Percentiles rank a stretch among this genome's conserved stretches.
These are phyloP conservation scores for Donacobius atricapilla DNA, from an alignment of 2,113 vertebrate genomes.

Conservation along the genomic window DNA sequence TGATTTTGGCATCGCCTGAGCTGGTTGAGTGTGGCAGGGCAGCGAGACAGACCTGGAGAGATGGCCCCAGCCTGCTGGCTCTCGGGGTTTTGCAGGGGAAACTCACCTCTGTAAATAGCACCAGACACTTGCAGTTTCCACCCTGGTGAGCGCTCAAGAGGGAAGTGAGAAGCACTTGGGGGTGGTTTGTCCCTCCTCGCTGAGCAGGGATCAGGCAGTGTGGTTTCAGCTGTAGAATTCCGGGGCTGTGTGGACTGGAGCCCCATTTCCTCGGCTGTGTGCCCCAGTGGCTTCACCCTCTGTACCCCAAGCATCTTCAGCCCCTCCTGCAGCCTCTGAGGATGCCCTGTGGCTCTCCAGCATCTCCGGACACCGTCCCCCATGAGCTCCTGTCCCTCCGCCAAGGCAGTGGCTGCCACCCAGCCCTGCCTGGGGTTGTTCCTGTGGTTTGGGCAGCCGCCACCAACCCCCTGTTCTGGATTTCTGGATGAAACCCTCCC, in stretches of 20 bases:
- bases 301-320: rapidly evolving
- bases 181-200: constrained; percentile 26
- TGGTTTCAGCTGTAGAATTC: neutral
- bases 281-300: neutral
- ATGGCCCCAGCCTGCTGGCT: neutral
- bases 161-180: constrained; percentile 62
- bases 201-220: neutral
- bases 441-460: neutral
- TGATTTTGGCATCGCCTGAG: neutral
- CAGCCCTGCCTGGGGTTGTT: neutral
- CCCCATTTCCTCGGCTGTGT: rapidly evolving
- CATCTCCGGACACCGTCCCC: rapidly evolving
- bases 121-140: constrained; percentile 23
- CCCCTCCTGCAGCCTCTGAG: neutral
- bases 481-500: neutral
- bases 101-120: constrained; percentile 46
- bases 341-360: rapidly evolving
- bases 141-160: neutral
- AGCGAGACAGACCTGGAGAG: neutral
- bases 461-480: neutral
- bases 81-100: constrained; percentile 33
- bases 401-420: neutral
- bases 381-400: neutral
- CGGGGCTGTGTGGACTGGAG: rapidly evolving
- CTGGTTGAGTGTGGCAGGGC: neutral